These are phyloP conservation scores for Chalcosyrphus nemorum DNA, from an alignment of 2,888 invertebrate species.

Conservation along the genomic window DNA sequence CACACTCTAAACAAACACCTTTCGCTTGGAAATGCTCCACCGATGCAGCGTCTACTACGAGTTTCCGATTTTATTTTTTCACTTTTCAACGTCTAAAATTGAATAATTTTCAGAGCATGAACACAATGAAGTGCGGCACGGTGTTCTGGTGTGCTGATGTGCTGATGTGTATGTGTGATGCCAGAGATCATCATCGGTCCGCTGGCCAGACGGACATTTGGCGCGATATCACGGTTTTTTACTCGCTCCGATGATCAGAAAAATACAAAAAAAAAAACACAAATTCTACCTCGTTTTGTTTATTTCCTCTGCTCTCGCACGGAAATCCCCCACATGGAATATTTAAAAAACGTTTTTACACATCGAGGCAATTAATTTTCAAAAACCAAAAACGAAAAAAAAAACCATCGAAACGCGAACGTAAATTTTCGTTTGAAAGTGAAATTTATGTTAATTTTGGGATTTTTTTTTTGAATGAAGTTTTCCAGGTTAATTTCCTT, in stretches of 20 bases:
- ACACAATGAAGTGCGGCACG: conserved; percentile 54
- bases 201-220: conserved; percentile 29
- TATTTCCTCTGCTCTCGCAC: not conserved
- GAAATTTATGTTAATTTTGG: conserved; percentile 40
- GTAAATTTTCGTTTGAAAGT: conserved; percentile 28
- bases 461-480: conserved; percentile 4
- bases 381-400: not conserved
- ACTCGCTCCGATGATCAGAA: conserved; percentile 30
- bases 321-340: not conserved
- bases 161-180: conserved; percentile 12
- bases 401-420: conserved; percentile 2
- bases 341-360: conserved; percentile 44
- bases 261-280: conserved; percentile 37
- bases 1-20: conserved; percentile 3
- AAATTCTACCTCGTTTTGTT: conserved; percentile 15
- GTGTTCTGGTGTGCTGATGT: conserved; percentile 5
- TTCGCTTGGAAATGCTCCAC: conserved; percentile 20
- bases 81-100: conserved; percentile 62
- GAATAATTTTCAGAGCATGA: conserved; percentile 68
- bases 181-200: conserved; percentile 16
- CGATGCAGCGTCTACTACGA: conserved; percentile 1
- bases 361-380: conserved; percentile 48
- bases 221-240: conserved; percentile 40
- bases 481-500: conserved; percentile 13
- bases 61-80: conserved; percentile 36